Conservation (phyloP, 2,113 vertebrate species). For the Pycnonotus jocosus region DNA sequence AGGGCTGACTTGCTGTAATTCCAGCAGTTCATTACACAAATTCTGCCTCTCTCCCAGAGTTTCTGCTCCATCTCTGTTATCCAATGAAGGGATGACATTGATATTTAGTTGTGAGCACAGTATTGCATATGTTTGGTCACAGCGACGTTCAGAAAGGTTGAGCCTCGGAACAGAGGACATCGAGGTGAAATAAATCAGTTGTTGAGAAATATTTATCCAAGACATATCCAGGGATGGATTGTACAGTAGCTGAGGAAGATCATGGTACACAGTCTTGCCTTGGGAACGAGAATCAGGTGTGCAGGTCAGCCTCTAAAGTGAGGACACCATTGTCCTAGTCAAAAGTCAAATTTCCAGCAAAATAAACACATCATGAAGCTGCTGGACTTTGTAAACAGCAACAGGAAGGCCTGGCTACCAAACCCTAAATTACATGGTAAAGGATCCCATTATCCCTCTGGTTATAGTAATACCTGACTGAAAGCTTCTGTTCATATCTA, state of each 20-base stretch:
- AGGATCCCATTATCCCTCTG: not conserved
- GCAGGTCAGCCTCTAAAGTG: not conserved
- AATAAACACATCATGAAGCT: not conserved
- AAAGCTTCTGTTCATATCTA: not conserved
- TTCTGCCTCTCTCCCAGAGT: not conserved
- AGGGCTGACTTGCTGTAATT: not conserved
- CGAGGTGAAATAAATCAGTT: not conserved
- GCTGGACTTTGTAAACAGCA: not conserved
- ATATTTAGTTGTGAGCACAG: not conserved
- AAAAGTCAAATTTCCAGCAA: not conserved
- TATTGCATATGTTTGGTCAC: not conserved
- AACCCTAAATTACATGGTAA: not conserved
- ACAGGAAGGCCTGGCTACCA: not conserved
- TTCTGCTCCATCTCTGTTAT: not conserved
- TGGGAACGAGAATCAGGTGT: not conserved
- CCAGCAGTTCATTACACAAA: not conserved
- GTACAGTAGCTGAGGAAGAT: not conserved
- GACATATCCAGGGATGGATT: not conserved
- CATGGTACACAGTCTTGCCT: not conserved
- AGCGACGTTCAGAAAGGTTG: fast-evolving
- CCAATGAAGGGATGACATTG: not conserved
- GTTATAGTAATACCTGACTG: not conserved
- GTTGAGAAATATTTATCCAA: not conserved
- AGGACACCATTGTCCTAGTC: not conserved
- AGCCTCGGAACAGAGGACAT: not conserved